Evolutionary conservation across 2,113 vertebrate species (phyloP).

Genomic region (Sylvietta virens): DNA sequence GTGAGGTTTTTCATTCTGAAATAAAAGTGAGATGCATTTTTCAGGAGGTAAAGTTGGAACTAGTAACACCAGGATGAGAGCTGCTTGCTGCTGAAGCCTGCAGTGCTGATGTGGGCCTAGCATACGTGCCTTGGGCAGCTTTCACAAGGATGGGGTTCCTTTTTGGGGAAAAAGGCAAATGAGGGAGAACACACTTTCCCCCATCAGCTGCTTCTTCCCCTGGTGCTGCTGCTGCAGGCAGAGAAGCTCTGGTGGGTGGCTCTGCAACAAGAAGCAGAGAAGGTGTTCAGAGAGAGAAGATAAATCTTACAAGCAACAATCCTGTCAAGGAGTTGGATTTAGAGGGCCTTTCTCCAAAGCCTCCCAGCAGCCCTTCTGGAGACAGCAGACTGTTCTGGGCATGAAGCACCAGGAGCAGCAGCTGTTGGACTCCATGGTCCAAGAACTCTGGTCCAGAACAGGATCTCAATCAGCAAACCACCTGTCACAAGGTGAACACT

Average conservation of each 20-base stretch:
- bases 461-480: neutral
- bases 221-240: neutral
- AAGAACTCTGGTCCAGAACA: neutral
- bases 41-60: neutral
- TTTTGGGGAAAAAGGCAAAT: neutral
- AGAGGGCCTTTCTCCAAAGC: neutral
- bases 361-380: neutral
- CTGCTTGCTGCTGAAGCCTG: neutral
- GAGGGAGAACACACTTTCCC: neutral
- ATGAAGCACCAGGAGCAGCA: neutral
- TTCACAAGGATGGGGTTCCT: neutral
- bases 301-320: rapidly evolving
- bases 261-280: neutral
- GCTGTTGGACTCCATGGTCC: rapidly evolving
- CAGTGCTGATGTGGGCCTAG: neutral
- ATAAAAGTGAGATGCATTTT: neutral
- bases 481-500: rapidly evolving
- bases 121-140: neutral
- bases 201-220: neutral
- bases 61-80: neutral
- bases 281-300: neutral
- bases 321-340: neutral
- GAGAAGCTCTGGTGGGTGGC: neutral
- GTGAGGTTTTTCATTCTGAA: neutral
- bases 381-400: neutral